Percentiles rank a stretch among this genome's conserved stretches.
These are phyloP conservation scores for Sebastes nivosus DNA, from an alignment of 2,797 vertebrate genomes.

Conservation along the genomic window DNA sequence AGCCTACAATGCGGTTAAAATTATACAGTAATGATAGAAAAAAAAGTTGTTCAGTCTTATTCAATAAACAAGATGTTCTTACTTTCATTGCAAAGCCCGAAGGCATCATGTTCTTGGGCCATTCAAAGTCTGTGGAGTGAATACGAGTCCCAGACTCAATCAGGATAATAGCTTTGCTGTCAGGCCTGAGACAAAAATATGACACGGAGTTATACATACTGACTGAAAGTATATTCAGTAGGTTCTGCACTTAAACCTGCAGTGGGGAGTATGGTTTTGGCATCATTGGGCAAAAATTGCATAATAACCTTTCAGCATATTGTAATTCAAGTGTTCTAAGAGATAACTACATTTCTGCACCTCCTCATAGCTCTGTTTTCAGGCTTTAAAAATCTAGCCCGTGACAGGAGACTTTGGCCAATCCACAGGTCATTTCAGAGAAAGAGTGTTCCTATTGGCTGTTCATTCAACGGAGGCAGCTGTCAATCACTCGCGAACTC, in stretches of 20 bases:
- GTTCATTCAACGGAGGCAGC: no score
- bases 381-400: no score
- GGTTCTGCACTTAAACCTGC: neutral
- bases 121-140: constrained; percentile 96
- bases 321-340: no score
- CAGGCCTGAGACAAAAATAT: constrained; percentile 83
- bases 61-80: constrained; percentile 28
- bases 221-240: neutral
- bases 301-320: no score
- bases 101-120: constrained; percentile 98
- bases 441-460: no score
- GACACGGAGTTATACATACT: neutral
- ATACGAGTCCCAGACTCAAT: constrained; percentile 95
- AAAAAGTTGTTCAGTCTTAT: neutral
- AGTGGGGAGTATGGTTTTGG: rapidly evolving
- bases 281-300: no score
- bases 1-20: neutral
- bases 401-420: no score
- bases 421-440: no score
- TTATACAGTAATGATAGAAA: neutral
- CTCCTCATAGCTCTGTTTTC: no score
- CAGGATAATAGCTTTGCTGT: constrained; percentile 92
- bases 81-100: constrained; percentile 99
- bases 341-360: no score
- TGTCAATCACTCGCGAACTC: no score